Evolutionary conservation across 2,797 vertebrate species (phyloP), one percentile per base, ranked within the genome.

Genomic region (Nannoperca australis): DNA sequence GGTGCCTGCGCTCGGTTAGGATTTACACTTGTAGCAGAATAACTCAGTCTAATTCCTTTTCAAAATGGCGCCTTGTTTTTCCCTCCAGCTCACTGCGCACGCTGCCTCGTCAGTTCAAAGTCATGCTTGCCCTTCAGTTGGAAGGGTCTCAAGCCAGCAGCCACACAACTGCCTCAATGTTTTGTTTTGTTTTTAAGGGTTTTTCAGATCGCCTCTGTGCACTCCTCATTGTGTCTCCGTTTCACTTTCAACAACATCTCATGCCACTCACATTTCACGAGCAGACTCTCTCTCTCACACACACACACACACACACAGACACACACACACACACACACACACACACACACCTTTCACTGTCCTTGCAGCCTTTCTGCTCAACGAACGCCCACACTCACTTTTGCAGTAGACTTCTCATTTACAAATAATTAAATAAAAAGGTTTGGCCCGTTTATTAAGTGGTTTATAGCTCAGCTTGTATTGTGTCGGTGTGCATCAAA

Each of bases 11-110:
- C 85, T 82, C 78, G 74, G 81, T 76, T 81, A 79, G 89, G 89
- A 87, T 91, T 87, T 85, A 74, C 86, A 85, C 81, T 83, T 73
- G 76, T 85, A 75, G 81, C 86, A 89, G 87, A 88, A 85, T 78
- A 91, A 90, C 91, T 90, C 89, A 47, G 86, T 86, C 82, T 90
- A 90, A 93, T 91, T 91, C 90, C 90, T 85, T 89, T 94, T 85
- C 93, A 94, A 94, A 94, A 94, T 94, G 94, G 94, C 92, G 92
- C 86, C 90, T 86, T 93, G 88, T 92, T 93, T 93, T 91, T 88
- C 89, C 90, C 90, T 87, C 81, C 78, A 81, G 88, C 93, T 89
- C 89, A 14, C 82, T 83, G 85, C 73, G 90, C 91, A 82, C 78
- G 80, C 86, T 89, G 88, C 87, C 89, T 91, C 84, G 66, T 88